Evolutionary conservation across 1,140 invertebrate species (phyloP).

Genomic region (Adelges cooleyi): DNA sequence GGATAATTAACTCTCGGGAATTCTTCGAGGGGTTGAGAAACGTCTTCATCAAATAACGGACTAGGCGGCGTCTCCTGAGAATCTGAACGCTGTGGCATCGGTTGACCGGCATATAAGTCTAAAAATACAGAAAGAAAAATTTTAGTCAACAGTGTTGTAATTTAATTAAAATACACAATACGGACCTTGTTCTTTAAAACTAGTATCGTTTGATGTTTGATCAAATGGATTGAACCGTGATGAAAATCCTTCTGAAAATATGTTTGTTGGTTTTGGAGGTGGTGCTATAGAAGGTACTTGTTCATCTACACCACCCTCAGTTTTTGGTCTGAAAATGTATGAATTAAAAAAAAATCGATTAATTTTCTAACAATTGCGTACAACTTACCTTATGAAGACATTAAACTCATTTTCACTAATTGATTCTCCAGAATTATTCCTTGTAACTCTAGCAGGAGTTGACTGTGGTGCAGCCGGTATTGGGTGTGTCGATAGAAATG

Average conservation of each 20-base stretch:
- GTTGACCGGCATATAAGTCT: conserved; percentile 22
- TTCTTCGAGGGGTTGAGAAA: conserved; percentile 81
- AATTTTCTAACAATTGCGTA: conserved; percentile 25
- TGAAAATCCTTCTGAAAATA: conserved; percentile 39
- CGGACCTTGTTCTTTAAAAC: neutral
- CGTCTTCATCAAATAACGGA: conserved; percentile 89
- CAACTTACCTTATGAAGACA: conserved; percentile 58
- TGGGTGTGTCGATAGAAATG: conserved; percentile 67
- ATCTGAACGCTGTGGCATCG: conserved; percentile 42
- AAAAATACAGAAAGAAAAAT: neutral
- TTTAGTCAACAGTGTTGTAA: neutral
- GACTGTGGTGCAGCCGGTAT: conserved; percentile 42
- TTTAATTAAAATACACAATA: neutral
- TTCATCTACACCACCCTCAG: conserved; percentile 25
- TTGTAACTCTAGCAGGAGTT: conserved; percentile 42
- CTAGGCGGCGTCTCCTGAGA: conserved; percentile 74
- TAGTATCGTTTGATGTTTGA: conserved; percentile 37
- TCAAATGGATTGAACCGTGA: conserved; percentile 70
- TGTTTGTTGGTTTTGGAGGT: conserved; percentile 44
- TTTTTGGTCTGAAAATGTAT: neutral
- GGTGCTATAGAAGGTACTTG: conserved; percentile 62
- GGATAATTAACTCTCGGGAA: conserved; percentile 70
- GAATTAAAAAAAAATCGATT: neutral
- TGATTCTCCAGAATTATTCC: conserved; percentile 59
- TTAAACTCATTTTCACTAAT: conserved; percentile 63